A percentile compares a stretch with the other conserved stretches of the same genome.
These are phyloP conservation scores for Parapristionchus giblindavisi DNA, from an alignment of 2,888 invertebrate genomes.

Conservation along the genomic window DNA sequence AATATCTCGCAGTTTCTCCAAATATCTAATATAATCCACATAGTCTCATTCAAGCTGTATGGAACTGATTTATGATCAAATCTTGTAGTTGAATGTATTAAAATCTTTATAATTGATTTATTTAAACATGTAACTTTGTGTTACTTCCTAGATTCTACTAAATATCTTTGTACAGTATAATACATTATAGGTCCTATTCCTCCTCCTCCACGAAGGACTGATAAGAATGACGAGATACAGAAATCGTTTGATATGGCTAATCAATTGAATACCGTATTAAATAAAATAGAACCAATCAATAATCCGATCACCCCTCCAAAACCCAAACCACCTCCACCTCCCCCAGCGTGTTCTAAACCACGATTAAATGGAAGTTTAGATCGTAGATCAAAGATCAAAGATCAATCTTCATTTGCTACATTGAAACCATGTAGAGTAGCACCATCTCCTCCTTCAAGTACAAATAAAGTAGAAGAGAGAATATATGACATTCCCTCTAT, in stretches of 20 bases:
- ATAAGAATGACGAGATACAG: conserved; percentile 1
- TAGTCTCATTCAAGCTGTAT: too few relatives aligned
- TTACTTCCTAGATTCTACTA: too few relatives aligned
- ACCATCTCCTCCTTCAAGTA: conserved; percentile 10
- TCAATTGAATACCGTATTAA: neutral
- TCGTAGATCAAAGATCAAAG: neutral
- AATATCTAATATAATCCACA: too few relatives aligned
- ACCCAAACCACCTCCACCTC: neutral
- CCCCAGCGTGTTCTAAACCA: neutral
- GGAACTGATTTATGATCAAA: too few relatives aligned
- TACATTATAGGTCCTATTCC: neutral
- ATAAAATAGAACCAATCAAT: neutral
- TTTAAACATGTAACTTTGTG: too few relatives aligned
- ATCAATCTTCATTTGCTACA: neutral
- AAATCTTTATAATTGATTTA: too few relatives aligned
- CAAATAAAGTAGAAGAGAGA: neutral
- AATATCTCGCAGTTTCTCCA: too few relatives aligned
- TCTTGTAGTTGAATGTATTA: too few relatives aligned
- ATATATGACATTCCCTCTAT: conserved; percentile 26
- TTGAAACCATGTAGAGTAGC: conserved; percentile 13
- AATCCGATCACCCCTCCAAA: neutral
- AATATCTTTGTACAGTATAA: too few relatives aligned
- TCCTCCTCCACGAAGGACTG: conserved; percentile 11
- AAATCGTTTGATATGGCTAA: neutral
- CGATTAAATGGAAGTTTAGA: neutral